These are phyloP conservation scores for Epinephelus coioides DNA, from an alignment of 2,797 vertebrate species.

Conservation along the genomic window DNA sequence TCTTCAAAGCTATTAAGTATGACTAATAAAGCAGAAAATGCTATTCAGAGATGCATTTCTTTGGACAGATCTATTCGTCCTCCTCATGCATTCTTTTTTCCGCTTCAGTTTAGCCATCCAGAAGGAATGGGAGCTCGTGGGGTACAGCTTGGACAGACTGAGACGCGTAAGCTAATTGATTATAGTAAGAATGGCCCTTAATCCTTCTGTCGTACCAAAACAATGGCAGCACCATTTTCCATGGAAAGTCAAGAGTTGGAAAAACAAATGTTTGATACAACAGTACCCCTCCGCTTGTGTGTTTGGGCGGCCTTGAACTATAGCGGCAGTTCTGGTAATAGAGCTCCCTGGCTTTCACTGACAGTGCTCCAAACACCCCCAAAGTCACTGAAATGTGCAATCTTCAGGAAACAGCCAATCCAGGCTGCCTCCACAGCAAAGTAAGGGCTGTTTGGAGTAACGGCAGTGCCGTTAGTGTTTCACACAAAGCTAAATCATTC, in stretches of 20 bases:
- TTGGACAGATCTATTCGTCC: slow-evolving; percentile 67
- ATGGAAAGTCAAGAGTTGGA: slow-evolving; percentile 30
- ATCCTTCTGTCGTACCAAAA: slow-evolving; percentile 51
- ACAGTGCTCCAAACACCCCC: slow-evolving; percentile 3
- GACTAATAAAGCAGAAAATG: slow-evolving; percentile 73
- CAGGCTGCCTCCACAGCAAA: background rate
- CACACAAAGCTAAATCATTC: slow-evolving; percentile 18
- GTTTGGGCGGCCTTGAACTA: slow-evolving; percentile 10
- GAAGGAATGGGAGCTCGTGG: slow-evolving; percentile 14
- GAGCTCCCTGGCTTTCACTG: background rate
- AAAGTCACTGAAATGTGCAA: slow-evolving; percentile 2
- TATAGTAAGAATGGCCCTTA: slow-evolving; percentile 37
- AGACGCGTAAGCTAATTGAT: slow-evolving; percentile 36
- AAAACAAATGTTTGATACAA: slow-evolving; percentile 10
- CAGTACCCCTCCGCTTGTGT: background rate
- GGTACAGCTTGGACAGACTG: slow-evolving; percentile 32
- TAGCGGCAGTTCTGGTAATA: background rate
- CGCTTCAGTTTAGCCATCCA: slow-evolving; percentile 5
- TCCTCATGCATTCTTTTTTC: slow-evolving; percentile 34
- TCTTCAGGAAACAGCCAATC: slow-evolving; percentile 18
- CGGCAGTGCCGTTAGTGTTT: slow-evolving; percentile 3
- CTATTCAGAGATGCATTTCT: slow-evolving; percentile 61
- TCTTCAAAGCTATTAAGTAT: slow-evolving; percentile 64
- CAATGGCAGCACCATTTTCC: slow-evolving; percentile 23
- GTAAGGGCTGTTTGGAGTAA: slow-evolving; percentile 12